Evolutionary conservation across 2,113 vertebrate species (phyloP).

Genomic region (Tauraco erythrolophus): DNA sequence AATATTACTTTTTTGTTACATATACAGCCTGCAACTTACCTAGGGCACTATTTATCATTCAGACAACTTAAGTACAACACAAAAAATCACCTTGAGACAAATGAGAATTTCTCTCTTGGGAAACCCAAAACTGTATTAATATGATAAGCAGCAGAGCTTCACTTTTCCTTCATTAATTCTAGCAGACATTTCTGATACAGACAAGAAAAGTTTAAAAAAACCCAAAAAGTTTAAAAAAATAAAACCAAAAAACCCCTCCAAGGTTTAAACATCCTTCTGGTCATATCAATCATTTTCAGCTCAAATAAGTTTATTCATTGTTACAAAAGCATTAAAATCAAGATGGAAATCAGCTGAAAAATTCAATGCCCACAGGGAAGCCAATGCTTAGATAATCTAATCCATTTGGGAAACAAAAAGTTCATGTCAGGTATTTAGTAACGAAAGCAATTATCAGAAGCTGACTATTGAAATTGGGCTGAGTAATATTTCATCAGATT

Average conservation of each 20-base stretch:
- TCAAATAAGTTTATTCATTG: slow-evolving; percentile 51
- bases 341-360: slow-evolving; percentile 55
- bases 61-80: slow-evolving; percentile 75
- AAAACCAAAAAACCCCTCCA: neutral
- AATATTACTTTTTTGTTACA: slow-evolving; percentile 69
- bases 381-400: slow-evolving; percentile 26
- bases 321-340: slow-evolving; percentile 59
- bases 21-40: slow-evolving; percentile 65
- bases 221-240: neutral
- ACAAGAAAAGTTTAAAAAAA: neutral
- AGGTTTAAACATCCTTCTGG: slow-evolving; percentile 48
- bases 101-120: slow-evolving; percentile 69
- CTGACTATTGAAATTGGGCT: slow-evolving; percentile 4
- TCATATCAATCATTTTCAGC: slow-evolving; percentile 64
- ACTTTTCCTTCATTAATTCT: slow-evolving; percentile 73
- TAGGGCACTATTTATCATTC: slow-evolving; percentile 78
- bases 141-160: slow-evolving; percentile 70
- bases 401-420: slow-evolving; percentile 23
- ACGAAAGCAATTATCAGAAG: slow-evolving; percentile 69
- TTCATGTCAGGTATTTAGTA: slow-evolving; percentile 61
- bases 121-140: slow-evolving; percentile 75
- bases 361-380: slow-evolving; percentile 9
- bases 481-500: slow-evolving; percentile 44
- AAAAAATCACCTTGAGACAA: slow-evolving; percentile 76
- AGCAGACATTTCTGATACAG: slow-evolving; percentile 58